Percentiles rank a stretch among this genome's conserved stretches.
phyloP scores from a whole-genome alignment of 2,888 invertebrate species.

The Anoncus sp. region DNA sequence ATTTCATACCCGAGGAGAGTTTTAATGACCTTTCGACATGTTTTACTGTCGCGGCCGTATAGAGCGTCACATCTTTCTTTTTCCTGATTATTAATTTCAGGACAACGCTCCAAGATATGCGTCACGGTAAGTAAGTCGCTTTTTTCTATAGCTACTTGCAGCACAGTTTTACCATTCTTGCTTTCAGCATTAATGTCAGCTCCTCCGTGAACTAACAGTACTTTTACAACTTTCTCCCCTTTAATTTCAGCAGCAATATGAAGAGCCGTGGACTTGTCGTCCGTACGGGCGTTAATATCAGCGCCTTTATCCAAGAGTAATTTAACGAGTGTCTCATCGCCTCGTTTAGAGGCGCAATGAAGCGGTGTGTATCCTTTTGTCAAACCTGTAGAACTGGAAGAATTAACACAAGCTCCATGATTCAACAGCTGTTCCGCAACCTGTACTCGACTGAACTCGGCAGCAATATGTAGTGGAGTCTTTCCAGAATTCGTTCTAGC shows the following conservation, averaged over 20 bases:
- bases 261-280: constrained; percentile 24
- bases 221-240: neutral
- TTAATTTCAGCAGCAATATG: constrained; percentile 21
- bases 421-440: constrained; percentile 4
- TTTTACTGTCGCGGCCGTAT: too few relatives aligned
- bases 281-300: constrained; percentile 10
- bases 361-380: neutral
- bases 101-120: neutral
- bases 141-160: constrained; percentile 19
- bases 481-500: neutral
- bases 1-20: constrained; percentile 20
- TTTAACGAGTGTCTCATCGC: constrained; percentile 5
- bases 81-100: neutral
- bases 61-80: too few relatives aligned
- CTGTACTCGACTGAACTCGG: neutral
- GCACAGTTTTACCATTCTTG: constrained; percentile 13
- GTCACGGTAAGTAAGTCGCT: neutral
- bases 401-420: constrained; percentile 5
- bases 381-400: neutral
- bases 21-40: constrained; percentile 10
- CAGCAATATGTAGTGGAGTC: constrained; percentile 3
- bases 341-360: neutral
- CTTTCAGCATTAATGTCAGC: constrained; percentile 17
- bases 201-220: constrained; percentile 22
- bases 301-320: constrained; percentile 29